Evolutionary conservation across 1,140 invertebrate genomes (phyloP), one percentile per base, ranked within the genome.

Genomic region (Scaptomyza graminum): DNA sequence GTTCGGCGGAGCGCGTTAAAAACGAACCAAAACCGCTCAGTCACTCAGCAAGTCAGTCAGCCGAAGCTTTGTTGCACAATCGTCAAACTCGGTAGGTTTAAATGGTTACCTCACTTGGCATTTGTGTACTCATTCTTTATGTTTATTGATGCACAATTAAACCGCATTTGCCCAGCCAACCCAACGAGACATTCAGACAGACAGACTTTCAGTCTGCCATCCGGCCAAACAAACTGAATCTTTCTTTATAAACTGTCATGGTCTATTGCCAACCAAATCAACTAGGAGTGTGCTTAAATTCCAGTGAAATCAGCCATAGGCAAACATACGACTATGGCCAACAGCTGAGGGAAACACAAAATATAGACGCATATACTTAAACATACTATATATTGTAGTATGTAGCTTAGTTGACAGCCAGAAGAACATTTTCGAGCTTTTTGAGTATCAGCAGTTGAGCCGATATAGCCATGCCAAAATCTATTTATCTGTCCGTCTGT

Each of bases 161-260:
- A 71, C 59, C 69, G 68, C 44, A 49, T 73, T 84, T 49, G 64
- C 57, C 52, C 74, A 80, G 56, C 59, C 55, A 76, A 41, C 16
- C 61, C 55, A 76, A 41, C 16, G 57, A 74, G 43, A 49, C 46
- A 63, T 43, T 22, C 72, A 59, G 59, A 44, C 71, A 59, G 59
- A 44, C 71, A 67, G 34, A 52, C 47, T 44, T 51, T 50, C 56
- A 63, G 60, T 47, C 62, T 57, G 54, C 31, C 74, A 57, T 55
- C 66, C 75, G 72, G 60, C 60, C 66, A 85, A 85, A 65, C 78
- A 73, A 76, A 69, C 66, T 65, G 62, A 74, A 70, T 77, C 74
- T 85, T 81, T 77, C 74, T 85, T 81, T 81, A 55, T 74, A 72
- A 60, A 72, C 60, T 74, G 81, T 87, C 82, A 85, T 63, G 82